Conservation (phyloP, 1,140 invertebrate species). For the Chionoecetes opilio region DNA sequence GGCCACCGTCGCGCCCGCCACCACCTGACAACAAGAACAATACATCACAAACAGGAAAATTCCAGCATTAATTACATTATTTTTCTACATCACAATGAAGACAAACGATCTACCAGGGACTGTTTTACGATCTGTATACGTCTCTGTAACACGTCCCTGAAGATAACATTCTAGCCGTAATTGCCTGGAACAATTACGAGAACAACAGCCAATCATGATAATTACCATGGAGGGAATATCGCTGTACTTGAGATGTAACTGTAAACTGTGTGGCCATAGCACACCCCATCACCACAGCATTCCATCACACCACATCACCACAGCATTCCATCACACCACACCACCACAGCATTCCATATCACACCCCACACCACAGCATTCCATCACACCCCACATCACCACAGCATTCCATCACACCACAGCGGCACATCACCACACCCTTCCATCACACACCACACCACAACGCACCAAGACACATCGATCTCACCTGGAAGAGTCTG, state of each 20-base stretch:
- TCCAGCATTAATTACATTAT: neutral
- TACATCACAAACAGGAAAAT: too few species aligned
- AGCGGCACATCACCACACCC: neutral
- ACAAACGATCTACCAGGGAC: neutral
- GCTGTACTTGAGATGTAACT: neutral
- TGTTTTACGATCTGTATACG: neutral
- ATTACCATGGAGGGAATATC: neutral
- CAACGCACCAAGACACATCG: neutral
- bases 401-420: neutral
- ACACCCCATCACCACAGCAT: too few species aligned
- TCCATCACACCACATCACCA: neutral
- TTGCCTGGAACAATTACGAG: neutral
- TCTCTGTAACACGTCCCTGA: neutral
- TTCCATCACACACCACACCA: too few species aligned
- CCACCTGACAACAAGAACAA: neutral
- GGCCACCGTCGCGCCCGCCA: constrained; percentile 50
- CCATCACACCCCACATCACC: neutral
- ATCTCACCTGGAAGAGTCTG: neutral
- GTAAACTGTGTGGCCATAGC: neutral
- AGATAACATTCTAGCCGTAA: neutral
- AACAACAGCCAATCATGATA: neutral
- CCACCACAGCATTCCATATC: neutral
- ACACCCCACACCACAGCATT: neutral
- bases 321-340: neutral
- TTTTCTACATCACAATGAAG: neutral